phyloP scores from a whole-genome alignment of 2,888 invertebrate species.

The Dorcus hopei region DNA sequence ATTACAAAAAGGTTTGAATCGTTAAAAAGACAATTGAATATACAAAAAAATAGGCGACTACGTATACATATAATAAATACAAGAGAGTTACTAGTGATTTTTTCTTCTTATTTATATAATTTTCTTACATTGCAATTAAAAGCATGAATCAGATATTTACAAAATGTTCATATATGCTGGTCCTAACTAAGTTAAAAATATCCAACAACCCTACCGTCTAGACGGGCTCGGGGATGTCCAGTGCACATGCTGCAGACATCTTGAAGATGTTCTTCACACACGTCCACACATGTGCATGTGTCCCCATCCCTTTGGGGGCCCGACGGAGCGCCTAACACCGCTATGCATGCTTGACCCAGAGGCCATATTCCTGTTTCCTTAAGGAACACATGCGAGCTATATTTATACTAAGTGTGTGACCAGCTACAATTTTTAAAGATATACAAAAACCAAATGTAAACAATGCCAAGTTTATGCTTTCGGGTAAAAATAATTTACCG shows the following conservation, averaged over 20 bases:
- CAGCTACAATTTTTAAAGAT: slow-evolving; percentile 37
- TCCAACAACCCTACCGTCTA: slow-evolving; percentile 38
- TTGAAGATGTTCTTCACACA: slow-evolving; percentile 46
- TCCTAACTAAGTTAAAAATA: slow-evolving; percentile 35
- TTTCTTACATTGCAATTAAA: no score
- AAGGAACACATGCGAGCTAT: slow-evolving; percentile 37
- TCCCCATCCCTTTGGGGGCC: slow-evolving; percentile 29
- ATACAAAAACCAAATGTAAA: slow-evolving; percentile 35
- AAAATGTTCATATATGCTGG: neutral
- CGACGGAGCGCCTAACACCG: slow-evolving; percentile 3
- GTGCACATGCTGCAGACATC: slow-evolving; percentile 31
- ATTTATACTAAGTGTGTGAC: slow-evolving; percentile 39
- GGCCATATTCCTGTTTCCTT: slow-evolving; percentile 13
- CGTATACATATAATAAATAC: no score
- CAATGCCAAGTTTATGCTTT: slow-evolving; percentile 23
- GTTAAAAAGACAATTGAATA: no score
- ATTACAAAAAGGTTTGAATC: no score
- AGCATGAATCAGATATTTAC: neutral
- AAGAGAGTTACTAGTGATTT: no score
- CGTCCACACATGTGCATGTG: slow-evolving; percentile 41
- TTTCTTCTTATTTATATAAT: no score
- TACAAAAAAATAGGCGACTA: no score
- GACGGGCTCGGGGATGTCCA: slow-evolving; percentile 23
- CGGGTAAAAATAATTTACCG: slow-evolving; percentile 16
- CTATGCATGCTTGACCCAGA: slow-evolving; percentile 18